Percentiles rank a stretch among this genome's conserved stretches.
phyloP scores from a whole-genome alignment of 2,888 invertebrate species.

The Protonemura montana region DNA sequence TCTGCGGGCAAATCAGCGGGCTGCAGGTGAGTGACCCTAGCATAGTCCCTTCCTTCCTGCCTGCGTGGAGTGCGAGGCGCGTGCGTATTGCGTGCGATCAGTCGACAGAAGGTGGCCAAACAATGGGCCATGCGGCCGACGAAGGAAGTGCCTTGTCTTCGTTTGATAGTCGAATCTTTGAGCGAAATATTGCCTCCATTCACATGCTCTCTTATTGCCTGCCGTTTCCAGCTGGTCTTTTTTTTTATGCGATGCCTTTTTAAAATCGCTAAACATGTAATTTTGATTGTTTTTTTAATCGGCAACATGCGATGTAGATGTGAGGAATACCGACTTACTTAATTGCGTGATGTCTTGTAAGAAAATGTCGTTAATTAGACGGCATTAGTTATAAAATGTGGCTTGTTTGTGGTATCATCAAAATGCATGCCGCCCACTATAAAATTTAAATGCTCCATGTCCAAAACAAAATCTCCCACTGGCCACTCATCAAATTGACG shows the following conservation, averaged over 20 bases:
- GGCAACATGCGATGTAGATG: neutral
- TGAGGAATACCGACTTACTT: neutral
- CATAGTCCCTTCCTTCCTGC: conserved; percentile 17
- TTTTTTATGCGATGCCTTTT: neutral
- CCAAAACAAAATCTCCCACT: neutral
- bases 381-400: neutral
- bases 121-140: neutral
- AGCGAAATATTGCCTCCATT: neutral
- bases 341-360: neutral
- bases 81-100: conserved; percentile 23
- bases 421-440: neutral
- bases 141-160: neutral
- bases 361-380: neutral
- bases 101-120: neutral
- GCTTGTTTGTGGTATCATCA: neutral
- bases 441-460: too few species aligned
- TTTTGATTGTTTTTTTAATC: neutral
- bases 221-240: neutral
- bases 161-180: neutral
- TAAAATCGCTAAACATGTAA: neutral
- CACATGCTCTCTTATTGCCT: neutral
- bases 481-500: neutral
- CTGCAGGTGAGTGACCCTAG: conserved; percentile 45
- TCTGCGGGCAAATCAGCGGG: conserved; percentile 43
- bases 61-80: conserved; percentile 37